Evolutionary conservation across 2,113 vertebrate species (phyloP).

Genomic region (Nymphicus hollandicus): DNA sequence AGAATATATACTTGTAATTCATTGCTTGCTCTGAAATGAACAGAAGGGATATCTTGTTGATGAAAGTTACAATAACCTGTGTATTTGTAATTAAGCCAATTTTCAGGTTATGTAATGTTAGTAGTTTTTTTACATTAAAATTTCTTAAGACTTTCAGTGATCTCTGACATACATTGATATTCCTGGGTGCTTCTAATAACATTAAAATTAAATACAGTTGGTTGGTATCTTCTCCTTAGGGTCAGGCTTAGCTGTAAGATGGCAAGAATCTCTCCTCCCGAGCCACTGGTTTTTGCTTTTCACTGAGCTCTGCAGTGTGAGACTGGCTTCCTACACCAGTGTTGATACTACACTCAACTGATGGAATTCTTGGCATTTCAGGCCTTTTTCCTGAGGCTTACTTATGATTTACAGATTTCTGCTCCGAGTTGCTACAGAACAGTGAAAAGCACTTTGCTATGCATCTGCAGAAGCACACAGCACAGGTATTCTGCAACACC

Average conservation of each 20-base stretch:
- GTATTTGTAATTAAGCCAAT: too few relatives aligned
- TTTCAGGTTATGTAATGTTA: not conserved
- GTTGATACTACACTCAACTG: too few relatives aligned
- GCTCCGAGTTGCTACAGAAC: not conserved
- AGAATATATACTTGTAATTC: not conserved
- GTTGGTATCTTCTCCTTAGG: not conserved
- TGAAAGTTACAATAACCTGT: not conserved
- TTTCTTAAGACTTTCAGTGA: not conserved
- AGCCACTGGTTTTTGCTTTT: not conserved
- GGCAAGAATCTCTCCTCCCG: not conserved
- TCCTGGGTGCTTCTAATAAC: not conserved
- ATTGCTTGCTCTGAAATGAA: not conserved
- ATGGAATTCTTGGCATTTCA: not conserved
- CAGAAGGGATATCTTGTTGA: not conserved
- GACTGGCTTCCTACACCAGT: accelerated
- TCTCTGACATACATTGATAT: not conserved
- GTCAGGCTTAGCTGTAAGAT: not conserved
- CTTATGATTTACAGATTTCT: not conserved
- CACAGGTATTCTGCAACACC: not conserved
- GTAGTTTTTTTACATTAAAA: not conserved
- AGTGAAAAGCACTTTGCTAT: not conserved
- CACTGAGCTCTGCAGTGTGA: too few relatives aligned
- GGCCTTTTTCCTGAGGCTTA: not conserved
- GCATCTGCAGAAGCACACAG: not conserved
- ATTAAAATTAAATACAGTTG: not conserved